Conservation (phyloP, 2,797 vertebrate genomes). For the Passerculus sandwichensis region DNA sequence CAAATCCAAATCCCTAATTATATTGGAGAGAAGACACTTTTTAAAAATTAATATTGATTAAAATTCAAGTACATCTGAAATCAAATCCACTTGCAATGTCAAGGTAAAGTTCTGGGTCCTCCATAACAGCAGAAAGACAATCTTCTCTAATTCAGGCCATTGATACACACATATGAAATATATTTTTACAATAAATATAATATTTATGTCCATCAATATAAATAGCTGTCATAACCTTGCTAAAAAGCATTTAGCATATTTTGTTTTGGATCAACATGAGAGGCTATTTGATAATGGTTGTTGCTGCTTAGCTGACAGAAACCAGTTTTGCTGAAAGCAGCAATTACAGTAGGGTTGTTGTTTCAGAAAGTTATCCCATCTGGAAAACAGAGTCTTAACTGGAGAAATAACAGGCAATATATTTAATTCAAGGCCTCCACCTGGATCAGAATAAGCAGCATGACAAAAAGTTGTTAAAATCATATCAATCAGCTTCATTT, state of each 20-base stretch:
- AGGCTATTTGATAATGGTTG: not conserved
- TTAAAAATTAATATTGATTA: not conserved
- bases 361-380: not conserved
- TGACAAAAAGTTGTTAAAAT: not conserved
- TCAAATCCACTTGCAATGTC: not conserved
- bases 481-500: not conserved
- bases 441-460: not conserved
- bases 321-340: not conserved
- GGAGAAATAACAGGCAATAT: not conserved
- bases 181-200: not conserved
- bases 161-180: not conserved
- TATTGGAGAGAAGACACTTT: not conserved
- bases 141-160: not conserved
- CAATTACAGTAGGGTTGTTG: not conserved
- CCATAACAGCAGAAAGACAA: not conserved
- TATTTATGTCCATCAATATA: not conserved
- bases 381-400: not conserved
- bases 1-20: not conserved
- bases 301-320: not conserved
- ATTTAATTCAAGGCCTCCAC: not conserved
- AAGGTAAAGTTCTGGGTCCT: not conserved
- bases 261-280: not conserved
- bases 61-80: not conserved
- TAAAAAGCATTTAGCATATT: not conserved
- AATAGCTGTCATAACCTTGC: not conserved